These are phyloP conservation scores for Seriola rivoliana DNA, from an alignment of 2,113 vertebrate genomes.

Conservation along the genomic window DNA sequence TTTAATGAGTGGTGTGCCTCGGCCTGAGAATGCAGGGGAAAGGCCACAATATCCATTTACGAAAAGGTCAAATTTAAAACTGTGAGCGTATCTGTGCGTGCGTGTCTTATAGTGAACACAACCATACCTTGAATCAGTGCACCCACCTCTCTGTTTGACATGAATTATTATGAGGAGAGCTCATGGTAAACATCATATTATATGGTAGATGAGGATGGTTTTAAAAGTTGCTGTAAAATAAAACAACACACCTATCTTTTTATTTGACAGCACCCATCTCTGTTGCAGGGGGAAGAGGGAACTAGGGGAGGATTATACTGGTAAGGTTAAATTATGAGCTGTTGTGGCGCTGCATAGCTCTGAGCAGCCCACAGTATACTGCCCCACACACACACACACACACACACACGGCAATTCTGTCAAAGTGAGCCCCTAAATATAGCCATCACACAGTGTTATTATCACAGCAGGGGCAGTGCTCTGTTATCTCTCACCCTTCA, in stretches of 20 bases:
- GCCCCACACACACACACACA: slow-evolving; percentile 2
- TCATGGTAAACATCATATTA: background rate
- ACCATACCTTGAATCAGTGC: background rate
- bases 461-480: slow-evolving; percentile 73
- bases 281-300: background rate
- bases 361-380: slow-evolving; percentile 22
- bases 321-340: slow-evolving; percentile 43
- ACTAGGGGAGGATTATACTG: slow-evolving; percentile 36
- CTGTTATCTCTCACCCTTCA: slow-evolving; percentile 79
- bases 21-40: slow-evolving; percentile 56
- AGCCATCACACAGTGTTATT: slow-evolving; percentile 70
- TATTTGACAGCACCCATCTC: slow-evolving; percentile 34
- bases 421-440: slow-evolving; percentile 74
- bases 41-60: slow-evolving; percentile 57
- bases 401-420: slow-evolving; percentile 53
- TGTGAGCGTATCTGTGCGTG: background rate
- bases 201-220: background rate
- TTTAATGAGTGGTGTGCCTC: slow-evolving; percentile 63
- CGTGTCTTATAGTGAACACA: background rate
- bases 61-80: slow-evolving; percentile 67
- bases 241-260: slow-evolving; percentile 9
- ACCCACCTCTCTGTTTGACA: background rate
- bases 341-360: slow-evolving; percentile 29
- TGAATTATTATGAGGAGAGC: background rate
- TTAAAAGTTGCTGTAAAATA: slow-evolving; percentile 33